Percentiles rank a stretch among this genome's conserved stretches.
phyloP scores from a whole-genome alignment of 2,113 vertebrate species.

The Melanocharis versteri region DNA sequence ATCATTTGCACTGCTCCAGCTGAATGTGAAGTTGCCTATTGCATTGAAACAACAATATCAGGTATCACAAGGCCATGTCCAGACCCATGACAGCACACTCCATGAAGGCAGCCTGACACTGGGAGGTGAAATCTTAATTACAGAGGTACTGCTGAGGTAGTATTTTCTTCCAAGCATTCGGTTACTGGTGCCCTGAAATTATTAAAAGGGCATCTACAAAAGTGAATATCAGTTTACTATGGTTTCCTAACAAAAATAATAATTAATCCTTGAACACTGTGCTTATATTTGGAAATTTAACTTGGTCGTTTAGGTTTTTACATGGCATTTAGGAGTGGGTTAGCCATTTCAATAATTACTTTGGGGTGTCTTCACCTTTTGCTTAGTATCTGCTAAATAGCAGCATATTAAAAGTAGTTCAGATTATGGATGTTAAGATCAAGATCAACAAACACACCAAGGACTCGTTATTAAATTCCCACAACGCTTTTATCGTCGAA shows the following conservation, averaged over 20 bases:
- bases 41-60: background rate
- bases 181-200: background rate
- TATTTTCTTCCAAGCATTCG: background rate
- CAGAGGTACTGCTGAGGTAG: background rate
- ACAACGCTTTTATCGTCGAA: background rate
- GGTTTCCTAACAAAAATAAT: background rate
- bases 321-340: background rate
- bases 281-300: background rate
- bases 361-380: background rate
- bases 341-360: background rate
- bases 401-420: background rate
- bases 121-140: conserved; percentile 14
- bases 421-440: background rate
- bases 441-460: background rate
- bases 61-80: background rate
- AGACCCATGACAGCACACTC: background rate
- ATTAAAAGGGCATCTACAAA: background rate
- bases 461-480: background rate
- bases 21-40: background rate
- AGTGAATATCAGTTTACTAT: background rate
- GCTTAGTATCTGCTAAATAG: background rate
- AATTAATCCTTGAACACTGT: background rate
- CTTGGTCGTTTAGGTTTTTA: background rate
- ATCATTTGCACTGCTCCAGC: background rate
- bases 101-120: background rate